Base-by-base conservation (phyloP, 1,140 invertebrate genomes). In the Elysia chlorotica region DNA sequence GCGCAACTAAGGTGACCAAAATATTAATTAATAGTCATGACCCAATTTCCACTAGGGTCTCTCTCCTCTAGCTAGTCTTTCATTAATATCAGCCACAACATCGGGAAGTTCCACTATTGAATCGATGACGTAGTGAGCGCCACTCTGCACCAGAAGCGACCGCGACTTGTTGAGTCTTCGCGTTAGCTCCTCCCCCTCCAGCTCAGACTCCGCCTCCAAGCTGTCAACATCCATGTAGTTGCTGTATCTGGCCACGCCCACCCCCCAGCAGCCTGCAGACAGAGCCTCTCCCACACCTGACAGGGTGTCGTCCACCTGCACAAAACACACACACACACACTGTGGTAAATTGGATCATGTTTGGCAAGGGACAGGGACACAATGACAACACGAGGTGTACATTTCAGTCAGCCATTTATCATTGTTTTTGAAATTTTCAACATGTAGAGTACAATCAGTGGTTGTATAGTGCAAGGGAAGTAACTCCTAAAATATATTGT, bases 71-170 rank as follows among this genome's bases (percentile, higher is more conserved):
- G 79, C 77, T 33, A 88, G 65, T 41, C 87, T 74, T n/a, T 69
- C 33, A 71, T 88, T 87, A 38, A 88, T 87, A 65, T 88, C 85
- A 28, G 75, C 76, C 2, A 87, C 78, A 33, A 88, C 85, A 41
- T 79, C 78, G 1, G 87, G 86, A 53, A 88, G 71, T 10, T 88
- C 83, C 2, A 65, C 76, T 30, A 88, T 82, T 61, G 81, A 80
- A 71, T 88, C 87, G 33, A 88, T 82, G 31, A 88, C 86, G 73
- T 88, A 88, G 76, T 88, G 87, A 10, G 86, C 85, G 21, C 87
- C 88, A 21, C 78, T 71, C 62, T 87, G 77, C 4, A 73, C 61
- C n/a, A 88, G 73, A 19, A 85, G 72, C n/a, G 85, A 81, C 21
- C 84, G 81, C 3, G 86, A 81, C 14, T 78, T 63, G 33, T 79